Base-by-base conservation (phyloP, 2,797 vertebrate species). In the Ceryle rudis region DNA sequence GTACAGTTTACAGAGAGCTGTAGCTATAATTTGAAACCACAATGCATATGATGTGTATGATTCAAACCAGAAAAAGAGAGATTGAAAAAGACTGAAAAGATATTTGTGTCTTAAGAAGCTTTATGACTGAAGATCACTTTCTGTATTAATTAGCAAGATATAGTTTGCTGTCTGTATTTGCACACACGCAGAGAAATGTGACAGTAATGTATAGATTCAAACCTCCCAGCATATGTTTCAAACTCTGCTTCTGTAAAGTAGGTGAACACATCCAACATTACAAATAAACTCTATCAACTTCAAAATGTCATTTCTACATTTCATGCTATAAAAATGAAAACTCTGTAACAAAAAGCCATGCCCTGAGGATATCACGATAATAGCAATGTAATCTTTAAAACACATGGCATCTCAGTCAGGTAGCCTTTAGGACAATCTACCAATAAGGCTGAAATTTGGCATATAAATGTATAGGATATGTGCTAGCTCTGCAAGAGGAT, bases 301-400 rank as follows among this genome's bases (percentile, higher is more conserved):
- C 28, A 94, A 94, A 97, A 93, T 81, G 49, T 33, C 39, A 89
- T 70, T 87, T 77, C 33, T 77, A 28, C n/a, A 86, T 79, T 81
- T 51, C 57, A 19, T 31, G 77, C 15, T 42, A 55, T 23, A 66
- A 82, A 62, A 35, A 11, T 23, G 19, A 79, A 67, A 54, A 14
- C 12, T 87, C 21, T 37, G 2, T 11, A 65, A 47, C 9, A 57
- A 79, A 41, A 82, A 87, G 5, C 10, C 60, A 73, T 17, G 28
- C 8, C 42, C 15, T n/a, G 37, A 77, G 20, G 39, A 33, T 51
- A 75, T 3, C 3, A 0, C n/a, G 13, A 39, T 16, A 75, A 46
- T 9, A 61, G 6, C 57, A 60, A 72, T 1, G 1, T 9, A 54
- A 86, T 60, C 60, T 80, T 77, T 25, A 26, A 87, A 90, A 70